Evolutionary conservation across 1,140 invertebrate genomes (phyloP).

Genomic region (Hetaerina americana): DNA sequence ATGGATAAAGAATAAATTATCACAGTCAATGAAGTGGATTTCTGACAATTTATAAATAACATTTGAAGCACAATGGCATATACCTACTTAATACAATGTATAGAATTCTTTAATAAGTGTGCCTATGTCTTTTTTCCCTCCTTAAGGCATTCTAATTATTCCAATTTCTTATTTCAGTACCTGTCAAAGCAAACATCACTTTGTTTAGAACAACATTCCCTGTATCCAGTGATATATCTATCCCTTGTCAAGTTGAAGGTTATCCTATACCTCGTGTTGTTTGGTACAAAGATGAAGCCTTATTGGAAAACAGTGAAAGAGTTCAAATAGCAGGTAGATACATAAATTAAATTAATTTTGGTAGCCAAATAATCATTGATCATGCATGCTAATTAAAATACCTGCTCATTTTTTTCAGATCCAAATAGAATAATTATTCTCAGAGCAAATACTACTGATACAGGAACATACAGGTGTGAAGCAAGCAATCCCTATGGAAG

Average conservation of each 20-base stretch:
- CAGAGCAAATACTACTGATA: constrained; percentile 36
- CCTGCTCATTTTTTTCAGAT: not conserved
- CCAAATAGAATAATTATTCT: not conserved
- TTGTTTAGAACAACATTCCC: constrained; percentile 35
- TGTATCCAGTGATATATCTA: constrained; percentile 47
- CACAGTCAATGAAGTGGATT: too few species aligned
- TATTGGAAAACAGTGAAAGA: constrained; percentile 34
- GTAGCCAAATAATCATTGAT: not conserved
- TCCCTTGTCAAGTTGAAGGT: constrained; percentile 63
- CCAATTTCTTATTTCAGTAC: constrained; percentile 32
- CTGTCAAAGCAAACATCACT: constrained; percentile 43
- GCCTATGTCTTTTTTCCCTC: too few species aligned
- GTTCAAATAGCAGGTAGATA: constrained; percentile 45
- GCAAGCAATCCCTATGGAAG: constrained; percentile 55
- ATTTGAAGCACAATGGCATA: too few species aligned
- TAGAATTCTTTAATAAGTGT: too few species aligned
- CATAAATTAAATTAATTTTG: not conserved
- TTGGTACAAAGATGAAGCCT: constrained; percentile 63
- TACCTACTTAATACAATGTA: too few species aligned
- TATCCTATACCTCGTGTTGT: constrained; percentile 55
- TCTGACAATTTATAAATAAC: too few species aligned
- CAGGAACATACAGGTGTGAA: constrained; percentile 64
- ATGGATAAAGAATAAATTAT: too few species aligned
- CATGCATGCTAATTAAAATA: not conserved
- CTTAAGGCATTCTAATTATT: constrained; percentile 1